Percentiles rank a stretch among this genome's conserved stretches.
Conservation (phyloP, 2,797 vertebrate genomes). For the Trachurus trachurus region DNA sequence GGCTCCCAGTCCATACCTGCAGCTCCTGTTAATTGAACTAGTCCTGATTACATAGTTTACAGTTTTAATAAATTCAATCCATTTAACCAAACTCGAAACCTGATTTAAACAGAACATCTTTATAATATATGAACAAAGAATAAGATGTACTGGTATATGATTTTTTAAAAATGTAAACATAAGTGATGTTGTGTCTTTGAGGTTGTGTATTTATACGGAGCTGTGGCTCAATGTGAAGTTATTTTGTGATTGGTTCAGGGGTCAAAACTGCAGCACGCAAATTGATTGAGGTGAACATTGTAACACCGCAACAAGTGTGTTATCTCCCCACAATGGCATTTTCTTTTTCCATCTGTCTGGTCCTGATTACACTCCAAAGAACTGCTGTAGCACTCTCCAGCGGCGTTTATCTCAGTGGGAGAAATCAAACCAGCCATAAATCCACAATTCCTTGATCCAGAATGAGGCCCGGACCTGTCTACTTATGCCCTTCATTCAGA, state of each 20-base stretch:
- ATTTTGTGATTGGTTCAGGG: constrained; percentile 39
- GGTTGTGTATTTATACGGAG: not conserved
- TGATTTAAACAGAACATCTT: not conserved
- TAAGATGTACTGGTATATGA: not conserved
- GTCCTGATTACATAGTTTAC: constrained; percentile 8
- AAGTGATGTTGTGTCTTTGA: not conserved
- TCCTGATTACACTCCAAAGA: constrained; percentile 75
- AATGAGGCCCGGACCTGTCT: constrained; percentile 65
- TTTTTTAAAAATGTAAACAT: not conserved
- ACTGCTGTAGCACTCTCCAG: constrained; percentile 56
- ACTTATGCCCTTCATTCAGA: constrained; percentile 62
- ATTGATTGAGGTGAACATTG: constrained; percentile 53
- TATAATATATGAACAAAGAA: not conserved
- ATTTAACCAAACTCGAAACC: not conserved
- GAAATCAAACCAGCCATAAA: constrained; percentile 78
- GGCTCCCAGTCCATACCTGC: constrained; percentile 23
- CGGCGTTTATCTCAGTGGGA: constrained; percentile 72
- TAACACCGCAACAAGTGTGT: constrained; percentile 42
- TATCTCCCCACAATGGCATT: constrained; percentile 59
- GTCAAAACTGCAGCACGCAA: constrained; percentile 52
- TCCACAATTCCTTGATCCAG: constrained; percentile 76
- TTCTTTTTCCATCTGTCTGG: constrained; percentile 57
- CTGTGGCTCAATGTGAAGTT: constrained; percentile 3
- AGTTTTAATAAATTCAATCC: not conserved
- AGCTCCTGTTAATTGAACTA: constrained; percentile 23